Evolutionary conservation across 92 coral and sea anemone species (phyloP).

Genomic region (Heteractis magnifica): DNA sequence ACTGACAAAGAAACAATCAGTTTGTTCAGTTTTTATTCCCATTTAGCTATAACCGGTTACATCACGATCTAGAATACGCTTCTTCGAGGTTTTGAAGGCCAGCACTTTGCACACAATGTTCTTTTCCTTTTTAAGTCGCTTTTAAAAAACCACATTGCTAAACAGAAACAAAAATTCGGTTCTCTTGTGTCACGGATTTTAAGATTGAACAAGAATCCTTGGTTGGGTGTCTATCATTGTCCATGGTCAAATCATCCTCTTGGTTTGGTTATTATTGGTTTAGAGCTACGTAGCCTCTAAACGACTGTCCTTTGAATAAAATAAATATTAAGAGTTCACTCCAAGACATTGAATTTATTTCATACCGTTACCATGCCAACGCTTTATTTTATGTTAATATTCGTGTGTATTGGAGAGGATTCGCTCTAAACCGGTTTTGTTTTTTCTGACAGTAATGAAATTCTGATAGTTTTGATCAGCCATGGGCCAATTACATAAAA

Average conservation of each 20-base stretch:
- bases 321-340: neutral
- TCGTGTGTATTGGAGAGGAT: neutral
- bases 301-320: neutral
- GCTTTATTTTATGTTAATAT: neutral
- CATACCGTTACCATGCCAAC: neutral
- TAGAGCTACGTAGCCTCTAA: neutral
- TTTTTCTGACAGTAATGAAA: neutral
- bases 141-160: neutral
- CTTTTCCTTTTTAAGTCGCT: neutral
- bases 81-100: too few relatives aligned
- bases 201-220: neutral
- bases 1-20: too few relatives aligned
- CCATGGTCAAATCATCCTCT: neutral
- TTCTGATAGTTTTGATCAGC: neutral
- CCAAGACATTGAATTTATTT: slow-evolving; percentile 3
- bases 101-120: neutral
- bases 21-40: too few relatives aligned
- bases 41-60: too few relatives aligned
- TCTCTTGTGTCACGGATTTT: neutral
- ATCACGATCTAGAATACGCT: too few relatives aligned
- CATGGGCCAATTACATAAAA: neutral
- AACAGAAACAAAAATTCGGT: neutral
- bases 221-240: neutral
- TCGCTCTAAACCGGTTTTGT: neutral
- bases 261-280: neutral